Evolutionary conservation across 1,140 invertebrate genomes (phyloP), one percentile per base, ranked within the genome.

Genomic region (Nasonia vitripennis): DNA sequence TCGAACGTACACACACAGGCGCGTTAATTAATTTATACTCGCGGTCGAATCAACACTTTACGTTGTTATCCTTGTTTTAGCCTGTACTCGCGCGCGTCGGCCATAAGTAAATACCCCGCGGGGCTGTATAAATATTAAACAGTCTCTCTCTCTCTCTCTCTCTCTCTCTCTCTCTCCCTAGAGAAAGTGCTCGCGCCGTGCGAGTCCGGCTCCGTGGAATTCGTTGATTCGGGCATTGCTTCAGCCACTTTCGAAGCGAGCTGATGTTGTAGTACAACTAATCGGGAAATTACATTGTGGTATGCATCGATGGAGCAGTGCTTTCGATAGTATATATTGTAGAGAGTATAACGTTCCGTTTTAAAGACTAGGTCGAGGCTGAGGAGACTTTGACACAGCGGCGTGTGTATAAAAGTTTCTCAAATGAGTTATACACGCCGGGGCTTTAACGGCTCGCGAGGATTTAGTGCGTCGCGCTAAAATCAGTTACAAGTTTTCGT

Each of bases 41-140:
- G 20, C 17, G n/a, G 17, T 62, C 55, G n/a, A 62, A 62, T 20
- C 20, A 62, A 5, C 55, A 62, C 55, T 62, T 62, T 7, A 20
- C 55, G 6, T 62, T n/a, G 55, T 62, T 62, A 62, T 62, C 17
- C 55, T n/a, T 62, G 17, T n/a, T 62, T 7, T 17, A n/a, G 55
- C 17, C 2, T 62, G 20, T 62, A n/a, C 55, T n/a, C 55, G 20
- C 11, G 68, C 55, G 55, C 11, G 68, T 3, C 55, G 51, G 11
- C 31, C 27, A 20, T 48, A 80, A 81, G 80, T 51, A 81, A 81
- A 81, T 34, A 81, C 68, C 80, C 70, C 45, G 17, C 7, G 80
- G 70, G 45, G 12, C 23, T 55, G 41, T 83, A 37, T 62, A 75
- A 83, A 75, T 70, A 51, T 75, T 55, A 83, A 81, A 83, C 75